Conservation (phyloP, 1,140 invertebrate genomes). For the Pectinophora gossypiella region DNA sequence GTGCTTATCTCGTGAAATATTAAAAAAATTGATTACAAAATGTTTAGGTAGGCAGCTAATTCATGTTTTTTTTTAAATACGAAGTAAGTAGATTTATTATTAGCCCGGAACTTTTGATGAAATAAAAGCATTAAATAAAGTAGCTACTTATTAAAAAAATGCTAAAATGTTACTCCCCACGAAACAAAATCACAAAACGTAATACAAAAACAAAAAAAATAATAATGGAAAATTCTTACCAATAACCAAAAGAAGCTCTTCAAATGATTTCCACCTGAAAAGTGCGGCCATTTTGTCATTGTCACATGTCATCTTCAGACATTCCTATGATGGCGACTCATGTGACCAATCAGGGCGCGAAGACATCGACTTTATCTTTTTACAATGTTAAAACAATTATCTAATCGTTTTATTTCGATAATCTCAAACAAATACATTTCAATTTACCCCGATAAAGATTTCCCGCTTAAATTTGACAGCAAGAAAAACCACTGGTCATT, state of each 20-base stretch:
- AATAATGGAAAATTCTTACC: background rate
- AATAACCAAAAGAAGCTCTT: constrained; percentile 8
- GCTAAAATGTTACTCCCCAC: no score
- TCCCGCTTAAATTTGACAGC: constrained; percentile 28
- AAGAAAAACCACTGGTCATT: constrained; percentile 24
- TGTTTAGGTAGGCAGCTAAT: no score
- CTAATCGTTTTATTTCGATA: constrained; percentile 30
- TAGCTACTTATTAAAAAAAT: no score
- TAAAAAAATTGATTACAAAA: no score
- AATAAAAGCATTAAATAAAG: no score
- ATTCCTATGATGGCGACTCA: constrained; percentile 39
- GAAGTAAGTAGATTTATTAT: no score
- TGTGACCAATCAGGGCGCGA: constrained; percentile 63
- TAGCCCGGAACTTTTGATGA: no score
- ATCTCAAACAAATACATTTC: background rate
- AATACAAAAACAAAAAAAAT: background rate
- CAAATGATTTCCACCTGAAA: constrained; percentile 27
- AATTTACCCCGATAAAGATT: constrained; percentile 13
- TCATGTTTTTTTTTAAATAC: no score
- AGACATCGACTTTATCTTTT: background rate
- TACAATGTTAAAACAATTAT: constrained; percentile 27
- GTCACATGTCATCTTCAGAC: constrained; percentile 61
- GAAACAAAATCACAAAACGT: no score
- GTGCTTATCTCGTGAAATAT: no score
- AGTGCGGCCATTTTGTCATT: constrained; percentile 57